These are phyloP conservation scores for Seriola rivoliana DNA, from an alignment of 2,113 vertebrate genomes.

Conservation along the genomic window DNA sequence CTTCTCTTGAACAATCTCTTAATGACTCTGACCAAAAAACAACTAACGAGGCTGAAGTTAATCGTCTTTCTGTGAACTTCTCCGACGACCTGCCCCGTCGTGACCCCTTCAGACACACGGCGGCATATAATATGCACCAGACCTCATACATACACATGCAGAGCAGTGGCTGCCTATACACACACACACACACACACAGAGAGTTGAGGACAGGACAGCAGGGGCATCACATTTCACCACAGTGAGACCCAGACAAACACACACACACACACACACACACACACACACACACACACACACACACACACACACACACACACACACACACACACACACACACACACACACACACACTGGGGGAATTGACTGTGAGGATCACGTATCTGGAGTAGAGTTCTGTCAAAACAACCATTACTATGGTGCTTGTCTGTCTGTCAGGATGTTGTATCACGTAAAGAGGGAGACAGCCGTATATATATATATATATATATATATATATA, in stretches of 20 bases:
- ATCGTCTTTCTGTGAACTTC: not conserved
- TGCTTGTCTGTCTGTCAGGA: constrained; percentile 36
- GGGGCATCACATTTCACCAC: constrained; percentile 67
- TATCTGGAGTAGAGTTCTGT: constrained; percentile 62
- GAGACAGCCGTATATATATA: not conserved
- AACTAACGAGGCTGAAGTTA: not conserved
- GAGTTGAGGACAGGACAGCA: constrained; percentile 63
- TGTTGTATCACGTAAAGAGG: constrained; percentile 4
- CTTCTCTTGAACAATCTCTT: too few species aligned
- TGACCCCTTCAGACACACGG: constrained; percentile 13
- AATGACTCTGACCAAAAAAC: not conserved
- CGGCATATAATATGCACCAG: constrained; percentile 11
- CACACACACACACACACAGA: constrained; percentile 47
- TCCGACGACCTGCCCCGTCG: not conserved
- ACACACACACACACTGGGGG: constrained; percentile 36
- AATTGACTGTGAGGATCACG: constrained; percentile 63
- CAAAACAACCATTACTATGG: constrained; percentile 62
- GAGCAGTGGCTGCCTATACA: constrained; percentile 15
- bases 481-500: not conserved
- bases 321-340: constrained; percentile 56
- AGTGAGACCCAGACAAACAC: constrained; percentile 45
- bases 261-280: constrained; percentile 58
- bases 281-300: constrained; percentile 52
- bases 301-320: constrained; percentile 50
- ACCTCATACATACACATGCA: constrained; percentile 17